Evolutionary conservation across 2,797 vertebrate species (phyloP).

Genomic region (Macropodus opercularis): DNA sequence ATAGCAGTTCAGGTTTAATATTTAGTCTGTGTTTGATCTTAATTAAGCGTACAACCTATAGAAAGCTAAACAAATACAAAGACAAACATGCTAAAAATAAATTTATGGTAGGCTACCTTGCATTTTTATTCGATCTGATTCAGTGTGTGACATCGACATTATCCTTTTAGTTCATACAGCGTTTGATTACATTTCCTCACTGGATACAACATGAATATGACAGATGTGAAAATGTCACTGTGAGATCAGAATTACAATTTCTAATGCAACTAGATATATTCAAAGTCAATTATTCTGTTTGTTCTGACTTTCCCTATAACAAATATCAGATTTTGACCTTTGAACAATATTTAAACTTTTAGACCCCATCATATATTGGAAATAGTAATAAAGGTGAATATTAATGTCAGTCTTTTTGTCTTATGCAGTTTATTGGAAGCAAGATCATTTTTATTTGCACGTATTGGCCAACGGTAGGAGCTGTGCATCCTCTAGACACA

Average conservation of each 20-base stretch:
- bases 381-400: no score
- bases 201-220: neutral
- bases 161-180: neutral
- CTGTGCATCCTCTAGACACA: constrained; percentile 3
- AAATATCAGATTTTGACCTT: no score
- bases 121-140: no score
- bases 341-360: no score
- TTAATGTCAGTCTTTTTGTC: no score
- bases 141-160: no score
- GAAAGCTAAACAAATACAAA: neutral
- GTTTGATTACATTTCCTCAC: neutral
- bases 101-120: neutral
- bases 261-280: no score
- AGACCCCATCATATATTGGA: no score
- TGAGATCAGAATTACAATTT: no score
- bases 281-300: no score
- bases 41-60: neutral
- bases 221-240: neutral
- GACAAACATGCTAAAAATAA: neutral
- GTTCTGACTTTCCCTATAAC: no score
- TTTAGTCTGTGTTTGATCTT: neutral
- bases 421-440: neutral
- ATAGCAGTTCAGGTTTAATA: constrained; percentile 18
- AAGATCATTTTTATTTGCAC: neutral
- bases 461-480: no score